Evolutionary conservation across 2,113 vertebrate genomes (phyloP).

Genomic region (Strix uralensis): DNA sequence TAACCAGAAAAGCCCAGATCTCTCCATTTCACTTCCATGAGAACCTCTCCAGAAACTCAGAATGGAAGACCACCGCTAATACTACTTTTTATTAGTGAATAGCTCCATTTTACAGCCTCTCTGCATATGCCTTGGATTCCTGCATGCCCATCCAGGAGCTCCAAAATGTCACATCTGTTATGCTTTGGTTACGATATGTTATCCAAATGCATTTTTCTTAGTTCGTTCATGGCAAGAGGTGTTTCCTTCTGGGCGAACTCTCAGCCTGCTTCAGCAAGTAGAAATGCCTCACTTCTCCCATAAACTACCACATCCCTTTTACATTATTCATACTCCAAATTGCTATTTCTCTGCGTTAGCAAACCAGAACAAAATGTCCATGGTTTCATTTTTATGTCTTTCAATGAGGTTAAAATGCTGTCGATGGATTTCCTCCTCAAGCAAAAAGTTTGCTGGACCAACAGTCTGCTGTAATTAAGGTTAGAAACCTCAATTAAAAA

Average conservation of each 20-base stretch:
- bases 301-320: neutral
- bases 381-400: neutral
- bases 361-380: conserved; percentile 1
- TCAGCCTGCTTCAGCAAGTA: neutral
- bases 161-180: neutral
- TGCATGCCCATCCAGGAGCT: neutral
- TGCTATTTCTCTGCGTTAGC: conserved; percentile 21
- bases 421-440: conserved; percentile 25
- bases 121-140: neutral
- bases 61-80: neutral
- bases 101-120: neutral
- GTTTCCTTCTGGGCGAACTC: neutral
- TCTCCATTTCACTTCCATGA: neutral
- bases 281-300: neutral
- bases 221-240: neutral
- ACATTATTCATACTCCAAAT: conserved; percentile 43
- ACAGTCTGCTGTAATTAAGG: conserved; percentile 50
- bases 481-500: conserved; percentile 64
- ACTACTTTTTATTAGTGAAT: neutral
- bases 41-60: neutral
- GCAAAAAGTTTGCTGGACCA: conserved; percentile 43
- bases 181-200: too few relatives aligned
- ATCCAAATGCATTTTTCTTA: neutral
- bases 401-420: conserved; percentile 20
- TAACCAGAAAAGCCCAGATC: neutral